phyloP scores from a whole-genome alignment of 1,140 invertebrate species.

The Augochlora pura region DNA sequence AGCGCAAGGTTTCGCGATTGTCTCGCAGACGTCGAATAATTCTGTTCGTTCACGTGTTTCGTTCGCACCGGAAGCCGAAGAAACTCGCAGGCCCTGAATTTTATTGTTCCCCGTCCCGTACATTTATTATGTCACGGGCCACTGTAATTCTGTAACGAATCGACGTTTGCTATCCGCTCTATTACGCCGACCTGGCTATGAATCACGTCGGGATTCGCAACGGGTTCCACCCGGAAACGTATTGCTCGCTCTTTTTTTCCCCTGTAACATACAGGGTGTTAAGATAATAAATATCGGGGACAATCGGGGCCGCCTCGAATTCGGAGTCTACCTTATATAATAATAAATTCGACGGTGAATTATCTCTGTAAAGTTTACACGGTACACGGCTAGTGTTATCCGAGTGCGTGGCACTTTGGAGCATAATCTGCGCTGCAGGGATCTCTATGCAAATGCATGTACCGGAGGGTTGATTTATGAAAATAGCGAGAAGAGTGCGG shows the following conservation, averaged over 20 bases:
- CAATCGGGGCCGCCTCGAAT: too few relatives aligned
- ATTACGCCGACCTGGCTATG: neutral
- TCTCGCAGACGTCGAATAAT: neutral
- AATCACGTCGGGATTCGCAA: slow-evolving; percentile 1
- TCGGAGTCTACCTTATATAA: too few relatives aligned
- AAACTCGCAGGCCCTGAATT: neutral
- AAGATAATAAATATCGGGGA: slow-evolving; percentile 19
- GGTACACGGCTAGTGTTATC: too few relatives aligned
- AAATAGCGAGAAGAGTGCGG: too few relatives aligned
- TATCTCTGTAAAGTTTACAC: neutral
- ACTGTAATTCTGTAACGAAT: slow-evolving; percentile 23
- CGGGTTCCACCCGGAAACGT: neutral
- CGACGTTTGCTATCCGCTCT: slow-evolving; percentile 7
- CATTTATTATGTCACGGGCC: slow-evolving; percentile 4
- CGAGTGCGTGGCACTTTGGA: too few relatives aligned
- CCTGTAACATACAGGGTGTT: neutral
- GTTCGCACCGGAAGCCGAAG: neutral
- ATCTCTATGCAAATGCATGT: too few relatives aligned
- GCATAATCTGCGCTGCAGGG: too few relatives aligned
- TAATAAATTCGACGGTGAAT: too few relatives aligned
- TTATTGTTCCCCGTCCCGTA: neutral
- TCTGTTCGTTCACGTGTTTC: neutral
- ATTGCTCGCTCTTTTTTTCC: neutral
- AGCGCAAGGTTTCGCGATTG: slow-evolving; percentile 1
- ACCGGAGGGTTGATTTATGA: too few relatives aligned